Evolutionary conservation across 2,113 vertebrate genomes (phyloP).

Genomic region (Prinia subflava): DNA sequence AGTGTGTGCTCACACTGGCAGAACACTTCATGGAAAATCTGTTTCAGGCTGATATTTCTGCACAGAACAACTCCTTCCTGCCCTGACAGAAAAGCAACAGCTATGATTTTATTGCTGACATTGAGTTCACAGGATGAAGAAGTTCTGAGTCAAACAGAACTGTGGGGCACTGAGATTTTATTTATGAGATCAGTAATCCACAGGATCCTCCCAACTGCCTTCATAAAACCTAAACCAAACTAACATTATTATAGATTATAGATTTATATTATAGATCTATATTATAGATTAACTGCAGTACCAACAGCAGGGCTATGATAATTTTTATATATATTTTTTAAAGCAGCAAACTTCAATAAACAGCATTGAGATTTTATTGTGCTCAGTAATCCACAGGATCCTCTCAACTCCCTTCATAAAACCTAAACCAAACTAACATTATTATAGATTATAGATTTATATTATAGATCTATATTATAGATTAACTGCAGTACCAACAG

Average conservation of each 20-base stretch:
- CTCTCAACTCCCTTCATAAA: too few species aligned
- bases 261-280: background rate
- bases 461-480: too few species aligned
- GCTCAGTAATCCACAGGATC: too few species aligned
- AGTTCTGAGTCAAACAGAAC: background rate
- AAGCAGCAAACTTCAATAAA: too few species aligned
- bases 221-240: background rate
- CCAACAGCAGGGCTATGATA: background rate
- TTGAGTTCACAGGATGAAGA: background rate
- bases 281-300: background rate
- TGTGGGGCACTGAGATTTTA: background rate
- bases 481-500: background rate
- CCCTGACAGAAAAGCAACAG: background rate
- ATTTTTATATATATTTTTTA: too few species aligned
- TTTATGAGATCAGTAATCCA: background rate
- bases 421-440: too few species aligned
- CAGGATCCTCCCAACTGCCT: background rate
- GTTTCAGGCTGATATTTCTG: background rate
- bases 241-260: background rate
- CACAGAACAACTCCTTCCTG: background rate
- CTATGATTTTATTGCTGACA: background rate
- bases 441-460: too few species aligned
- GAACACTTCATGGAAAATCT: background rate
- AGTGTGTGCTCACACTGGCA: background rate
- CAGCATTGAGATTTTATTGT: too few species aligned